Conservation (phyloP, 1,140 invertebrate genomes). For the Hesperophylax magnus region DNA sequence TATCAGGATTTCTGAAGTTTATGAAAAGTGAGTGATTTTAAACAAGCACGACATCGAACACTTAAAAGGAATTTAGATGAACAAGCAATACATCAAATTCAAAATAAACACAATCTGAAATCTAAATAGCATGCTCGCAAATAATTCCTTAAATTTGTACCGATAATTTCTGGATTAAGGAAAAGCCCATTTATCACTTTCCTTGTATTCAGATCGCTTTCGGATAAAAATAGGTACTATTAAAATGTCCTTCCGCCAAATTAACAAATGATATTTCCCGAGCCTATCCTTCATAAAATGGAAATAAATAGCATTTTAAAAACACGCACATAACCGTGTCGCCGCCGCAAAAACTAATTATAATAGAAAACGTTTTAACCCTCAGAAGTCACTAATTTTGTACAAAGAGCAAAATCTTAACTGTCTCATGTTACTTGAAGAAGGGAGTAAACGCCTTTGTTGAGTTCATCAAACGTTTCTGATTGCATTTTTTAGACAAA, state of each 20-base stretch:
- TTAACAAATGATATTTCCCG: not conserved
- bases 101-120: conserved; percentile 5
- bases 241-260: not conserved
- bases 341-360: not conserved
- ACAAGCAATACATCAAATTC: conserved; percentile 23
- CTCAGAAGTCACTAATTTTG: too few species aligned
- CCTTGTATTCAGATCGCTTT: not conserved
- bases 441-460: too few species aligned
- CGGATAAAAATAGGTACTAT: not conserved
- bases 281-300: conserved; percentile 10
- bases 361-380: not conserved
- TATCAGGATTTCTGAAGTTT: too few species aligned
- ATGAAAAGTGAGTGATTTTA: not conserved
- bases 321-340: not conserved
- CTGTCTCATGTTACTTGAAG: too few species aligned
- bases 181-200: not conserved
- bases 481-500: too few species aligned
- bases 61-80: conserved; percentile 5
- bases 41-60: not conserved
- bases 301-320: not conserved
- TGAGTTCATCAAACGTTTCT: too few species aligned
- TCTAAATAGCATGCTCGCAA: conserved; percentile 2
- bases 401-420: too few species aligned
- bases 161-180: not conserved
- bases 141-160: conserved; percentile 7